phyloP scores from a whole-genome alignment of 2,888 invertebrate genomes.

The Oscheius sp. region DNA sequence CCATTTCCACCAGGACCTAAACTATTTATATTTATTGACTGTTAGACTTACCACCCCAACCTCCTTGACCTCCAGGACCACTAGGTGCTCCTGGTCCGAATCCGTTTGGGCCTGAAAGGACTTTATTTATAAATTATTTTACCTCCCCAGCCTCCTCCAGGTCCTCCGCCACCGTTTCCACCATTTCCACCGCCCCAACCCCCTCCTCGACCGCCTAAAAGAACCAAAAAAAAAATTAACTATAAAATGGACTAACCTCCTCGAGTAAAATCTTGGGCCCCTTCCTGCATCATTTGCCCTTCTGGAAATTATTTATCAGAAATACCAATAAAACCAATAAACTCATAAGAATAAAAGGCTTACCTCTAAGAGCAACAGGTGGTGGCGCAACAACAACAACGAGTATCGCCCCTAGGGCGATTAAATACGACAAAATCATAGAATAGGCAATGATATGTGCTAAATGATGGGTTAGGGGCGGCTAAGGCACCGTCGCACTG shows the following conservation, averaged over 20 bases:
- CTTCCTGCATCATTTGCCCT: too few relatives aligned
- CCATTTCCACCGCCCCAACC: background rate
- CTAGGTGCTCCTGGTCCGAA: background rate
- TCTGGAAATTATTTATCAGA: background rate
- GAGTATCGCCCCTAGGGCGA: background rate
- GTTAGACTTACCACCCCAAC: slow-evolving; percentile 5
- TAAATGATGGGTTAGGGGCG: slow-evolving; percentile 12
- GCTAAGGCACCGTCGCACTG: slow-evolving; percentile 5
- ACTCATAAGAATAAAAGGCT: background rate
- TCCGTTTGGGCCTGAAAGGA: background rate
- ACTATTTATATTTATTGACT: too few relatives aligned
- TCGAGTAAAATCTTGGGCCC: slow-evolving; percentile 4
- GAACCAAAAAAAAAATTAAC: background rate
- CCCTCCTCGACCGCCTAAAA: background rate
- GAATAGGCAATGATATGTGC: background rate
- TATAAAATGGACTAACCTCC: background rate
- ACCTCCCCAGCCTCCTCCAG: background rate
- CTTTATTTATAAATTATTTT: too few relatives aligned
- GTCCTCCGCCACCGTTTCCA: background rate
- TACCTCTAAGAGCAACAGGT: slow-evolving; percentile 9
- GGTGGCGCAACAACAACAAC: slow-evolving; percentile 14
- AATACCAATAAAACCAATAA: background rate
- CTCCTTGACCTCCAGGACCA: background rate
- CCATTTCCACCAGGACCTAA: background rate
- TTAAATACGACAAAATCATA: background rate